Evolutionary conservation across 1,140 invertebrate species (phyloP), one percentile per base, ranked within the genome.

Genomic region (Lysiphlebus fabarum): DNA sequence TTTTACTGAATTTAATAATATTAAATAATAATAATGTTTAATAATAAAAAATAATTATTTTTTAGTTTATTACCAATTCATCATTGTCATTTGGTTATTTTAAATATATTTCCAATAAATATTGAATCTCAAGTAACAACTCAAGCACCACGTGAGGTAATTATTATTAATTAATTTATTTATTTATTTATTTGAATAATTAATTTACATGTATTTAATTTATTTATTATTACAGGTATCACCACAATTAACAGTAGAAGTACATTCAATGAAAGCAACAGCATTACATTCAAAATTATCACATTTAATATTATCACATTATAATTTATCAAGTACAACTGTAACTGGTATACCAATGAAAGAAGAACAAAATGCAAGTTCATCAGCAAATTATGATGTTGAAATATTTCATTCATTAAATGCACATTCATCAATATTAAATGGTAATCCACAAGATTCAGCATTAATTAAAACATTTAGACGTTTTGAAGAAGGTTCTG

Each of bases 261-360:
- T 91, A 6, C 83, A 89, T 65, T 84, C 84, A 5, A 83, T 88
- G 11, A 86, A 85, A 72, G 87, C 89, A 5, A 79, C 83, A 7
- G 71, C 79, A n/a, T 76, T 83, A 42, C 77, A 76, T 63, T 73
- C 73, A 57, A 87, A 92, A 67, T 74, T 93, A 8, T 87, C 89
- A 0, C 83, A 89, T 53, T 73, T 92, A 2, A 90, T 92, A 56
- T 74, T 92, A 58, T 84, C 86, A 7, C 95, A 98, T 76, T 98
- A 96, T 69, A 86, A 92, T 72, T 79, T 99, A n/a, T 89, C 93
- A 1, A 95, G 91, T 54, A 98, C 96, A 10, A 97, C 94, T 1
- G 95, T 99, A 0, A 98, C 95, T 33, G 95, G 95, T 36, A 99
- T 99, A 69, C 96, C 95, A 5, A 99, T 99, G 96, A 99, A 99